Base-by-base conservation (phyloP, 1,140 invertebrate genomes). In the Colletes latitarsis region DNA sequence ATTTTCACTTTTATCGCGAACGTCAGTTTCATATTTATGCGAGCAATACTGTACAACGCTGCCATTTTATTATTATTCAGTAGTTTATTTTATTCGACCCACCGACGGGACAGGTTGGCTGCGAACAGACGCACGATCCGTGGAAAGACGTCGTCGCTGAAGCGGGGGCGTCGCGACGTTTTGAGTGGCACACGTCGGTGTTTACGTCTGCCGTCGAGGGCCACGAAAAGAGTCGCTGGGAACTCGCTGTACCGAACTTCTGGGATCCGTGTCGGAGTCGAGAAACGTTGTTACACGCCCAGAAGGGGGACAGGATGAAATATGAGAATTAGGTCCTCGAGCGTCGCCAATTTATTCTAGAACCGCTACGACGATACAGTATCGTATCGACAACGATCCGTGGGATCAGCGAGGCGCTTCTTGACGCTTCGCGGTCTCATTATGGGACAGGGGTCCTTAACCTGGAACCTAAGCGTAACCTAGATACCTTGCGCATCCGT, bases 141-240 rank as follows among this genome's bases (percentile, higher is more conserved):
- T 10, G 15, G 49, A 39, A 39, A 53, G 15, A 39, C 43, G 43
- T 6, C 43, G 43, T 46, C 43, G 43, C 4, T 46, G 43, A 9
- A 9, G 9, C 43, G 43, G 43, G 43, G 43, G 43, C 43, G 43
- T 9, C 43, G 67, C 72, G 60, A 52, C 66, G 43, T 53, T 78
- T 79, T 77, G 82, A 84, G 63, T 78, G 81, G 83, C 81, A 66
- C 46, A 62, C 55, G 53, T 70, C 78, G 66, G 39, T 80, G 66
- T 83, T 84, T 84, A 79, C 70, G 82, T 83, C 58, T 70, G 55
- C 21, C 53, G 82, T 79, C 30, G 67, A 71, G 43, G 30, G 5
- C 57, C 53, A 39, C 30, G 64, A 63, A 82, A 84, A 74, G 53
- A 55, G 58, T 55, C 43, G 60, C 21, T 43, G n/a, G 73, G 58